phyloP scores from a whole-genome alignment of 2,113 vertebrate genomes.

The Bos javanicus region DNA sequence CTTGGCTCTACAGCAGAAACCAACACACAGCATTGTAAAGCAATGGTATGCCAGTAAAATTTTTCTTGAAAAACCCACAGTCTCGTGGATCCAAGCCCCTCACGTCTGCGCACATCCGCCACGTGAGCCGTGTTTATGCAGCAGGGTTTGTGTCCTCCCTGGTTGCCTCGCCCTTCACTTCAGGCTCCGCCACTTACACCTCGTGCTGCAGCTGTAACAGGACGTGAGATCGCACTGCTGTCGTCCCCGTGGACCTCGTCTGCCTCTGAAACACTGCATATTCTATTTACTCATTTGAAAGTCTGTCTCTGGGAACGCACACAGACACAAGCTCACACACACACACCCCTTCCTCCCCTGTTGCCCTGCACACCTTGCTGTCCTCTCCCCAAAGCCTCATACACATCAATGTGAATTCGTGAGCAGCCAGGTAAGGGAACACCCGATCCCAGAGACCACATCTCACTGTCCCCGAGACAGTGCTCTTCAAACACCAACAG shows the following conservation, averaged over 20 bases:
- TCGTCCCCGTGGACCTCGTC: background rate
- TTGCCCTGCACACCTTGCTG: background rate
- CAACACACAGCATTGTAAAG: background rate
- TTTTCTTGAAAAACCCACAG: background rate
- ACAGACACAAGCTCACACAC: background rate
- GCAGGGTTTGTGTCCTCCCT: background rate
- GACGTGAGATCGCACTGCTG: fast-evolving
- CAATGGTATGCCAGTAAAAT: background rate
- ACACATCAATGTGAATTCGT: background rate
- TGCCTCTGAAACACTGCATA: background rate
- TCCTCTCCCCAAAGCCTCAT: background rate
- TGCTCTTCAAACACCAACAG: background rate
- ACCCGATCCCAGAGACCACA: background rate
- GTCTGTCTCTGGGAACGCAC: background rate
- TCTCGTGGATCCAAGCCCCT: background rate
- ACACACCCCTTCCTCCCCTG: background rate
- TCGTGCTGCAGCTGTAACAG: background rate
- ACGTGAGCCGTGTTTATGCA: background rate
- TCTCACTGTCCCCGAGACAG: background rate
- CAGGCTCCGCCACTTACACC: background rate
- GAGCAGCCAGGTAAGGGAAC: background rate
- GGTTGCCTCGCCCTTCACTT: fast-evolving
- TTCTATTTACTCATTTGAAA: background rate
- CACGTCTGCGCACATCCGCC: too few relatives aligned
- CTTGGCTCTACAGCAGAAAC: background rate